Conservation (phyloP, 2,113 vertebrate species). For the Alces alces region DNA sequence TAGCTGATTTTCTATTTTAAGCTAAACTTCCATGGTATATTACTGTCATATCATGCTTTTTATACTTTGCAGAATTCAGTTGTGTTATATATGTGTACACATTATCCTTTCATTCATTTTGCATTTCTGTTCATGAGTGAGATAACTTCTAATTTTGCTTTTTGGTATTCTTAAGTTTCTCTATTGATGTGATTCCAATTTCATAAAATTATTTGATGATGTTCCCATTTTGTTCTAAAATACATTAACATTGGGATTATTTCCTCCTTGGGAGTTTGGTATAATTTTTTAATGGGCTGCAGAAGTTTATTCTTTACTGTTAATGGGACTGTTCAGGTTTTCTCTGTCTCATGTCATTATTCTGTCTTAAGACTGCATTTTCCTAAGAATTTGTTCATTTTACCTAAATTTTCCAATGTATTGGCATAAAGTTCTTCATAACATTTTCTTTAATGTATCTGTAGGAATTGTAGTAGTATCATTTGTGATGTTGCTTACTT, state of each 20-base stretch:
- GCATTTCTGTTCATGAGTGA: not conserved
- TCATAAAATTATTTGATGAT: constrained; percentile 10
- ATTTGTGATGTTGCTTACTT: not conserved
- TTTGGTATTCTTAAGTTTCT: constrained; percentile 9
- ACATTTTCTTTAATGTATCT: not conserved
- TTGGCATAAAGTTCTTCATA: not conserved
- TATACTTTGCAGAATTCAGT: not conserved
- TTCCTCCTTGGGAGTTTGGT: not conserved
- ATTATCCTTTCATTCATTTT: not conserved
- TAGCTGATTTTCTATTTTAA: not conserved
- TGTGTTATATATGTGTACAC: not conserved
- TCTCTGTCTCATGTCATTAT: not conserved
- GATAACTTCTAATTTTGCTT: not conserved
- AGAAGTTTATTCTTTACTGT: not conserved
- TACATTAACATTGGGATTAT: not conserved
- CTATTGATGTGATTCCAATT: not conserved
- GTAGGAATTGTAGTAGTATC: not conserved
- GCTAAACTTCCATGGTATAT: not conserved
- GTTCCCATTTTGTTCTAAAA: not conserved
- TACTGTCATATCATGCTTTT: not conserved
- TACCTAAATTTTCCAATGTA: not conserved
- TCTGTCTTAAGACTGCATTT: not conserved
- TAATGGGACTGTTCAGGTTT: not conserved
- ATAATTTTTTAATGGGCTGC: not conserved
- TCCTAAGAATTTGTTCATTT: not conserved